phyloP scores from a whole-genome alignment of 2,888 invertebrate species.

The Diplolepis rosae region DNA sequence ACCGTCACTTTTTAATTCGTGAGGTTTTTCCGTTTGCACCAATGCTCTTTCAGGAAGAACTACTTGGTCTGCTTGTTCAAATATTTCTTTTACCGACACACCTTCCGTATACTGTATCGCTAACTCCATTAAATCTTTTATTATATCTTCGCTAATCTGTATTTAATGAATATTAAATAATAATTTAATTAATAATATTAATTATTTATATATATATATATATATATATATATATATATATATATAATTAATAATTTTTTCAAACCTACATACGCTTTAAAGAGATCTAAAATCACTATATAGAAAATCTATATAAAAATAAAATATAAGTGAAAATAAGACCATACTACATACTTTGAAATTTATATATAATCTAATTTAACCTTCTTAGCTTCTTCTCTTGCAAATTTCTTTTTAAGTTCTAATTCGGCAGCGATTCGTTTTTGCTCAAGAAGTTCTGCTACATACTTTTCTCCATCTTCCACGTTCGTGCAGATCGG shows the following conservation, averaged over 20 bases:
- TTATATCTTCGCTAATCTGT: not conserved
- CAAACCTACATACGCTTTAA: no score
- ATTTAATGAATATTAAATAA: no score
- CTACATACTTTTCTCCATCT: slow-evolving; percentile 75
- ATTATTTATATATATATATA: no score
- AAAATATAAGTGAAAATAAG: no score
- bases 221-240: no score
- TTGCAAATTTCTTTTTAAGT: not conserved
- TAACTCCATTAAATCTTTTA: not conserved
- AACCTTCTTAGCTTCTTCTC: not conserved
- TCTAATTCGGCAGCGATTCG: slow-evolving; percentile 5
- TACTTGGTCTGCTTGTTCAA: not conserved
- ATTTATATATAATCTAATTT: not conserved
- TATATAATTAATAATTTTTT: no score
- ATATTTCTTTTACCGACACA: not conserved
- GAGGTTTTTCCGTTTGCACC: not conserved
- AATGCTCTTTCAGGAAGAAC: not conserved
- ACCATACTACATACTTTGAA: no score
- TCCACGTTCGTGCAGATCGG: slow-evolving; percentile 74
- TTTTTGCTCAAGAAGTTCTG: slow-evolving; percentile 68
- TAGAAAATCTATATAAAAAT: no score
- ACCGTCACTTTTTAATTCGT: not conserved
- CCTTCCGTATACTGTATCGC: not conserved
- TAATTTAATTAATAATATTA: no score
- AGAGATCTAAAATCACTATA: no score